Base-by-base conservation (phyloP, 92 coral and sea anemone genomes). In the Plumapathes pennacea region DNA sequence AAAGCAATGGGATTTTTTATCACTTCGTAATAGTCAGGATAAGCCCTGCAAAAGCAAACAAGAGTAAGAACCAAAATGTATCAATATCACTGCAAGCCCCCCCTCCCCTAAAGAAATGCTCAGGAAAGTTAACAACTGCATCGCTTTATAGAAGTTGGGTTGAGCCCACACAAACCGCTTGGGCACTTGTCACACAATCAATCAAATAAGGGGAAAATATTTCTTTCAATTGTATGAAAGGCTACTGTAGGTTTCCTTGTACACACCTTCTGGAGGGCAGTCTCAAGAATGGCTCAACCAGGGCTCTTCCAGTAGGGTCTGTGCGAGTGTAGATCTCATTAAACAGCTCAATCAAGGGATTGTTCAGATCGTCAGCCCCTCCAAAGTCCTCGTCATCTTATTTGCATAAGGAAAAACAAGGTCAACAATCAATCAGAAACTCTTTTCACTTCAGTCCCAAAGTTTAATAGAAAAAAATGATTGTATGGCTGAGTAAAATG, bases 11-110 rank as follows among this genome's bases (percentile, higher is more conserved):
- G 99, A 64, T 57, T 86, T 49, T 74, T 81, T 65, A 94, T 94
- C 9, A 94, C 96, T 79, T 94, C 96, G 56, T 94, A 94, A 66
- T 94, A 94, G 45, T 94, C 99, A 21, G 99, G 96, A 44, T 94
- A 94, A 6, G 99, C 95, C 45, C 98, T 92, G 24, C 2, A 30
- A 48, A 6, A 46, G 40, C 42, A 28, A 28, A 10, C 31, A 20
- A 33, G 34, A 19, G 13, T 28, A 27, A 22, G 0, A 9, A 1
- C 2, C 2, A 5, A 29, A 32, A 21, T 29, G 18, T 10, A 37
- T 26, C 3, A 10, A 28, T 19, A 24, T 5, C 17, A 56, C 17
- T 21, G 18, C 13, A n/a, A 23, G 18, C 36, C 49, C 8, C 23
- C 49, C 18, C 2, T 43, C 23, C 23, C 23, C 23, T 43, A 25